phyloP scores from a whole-genome alignment of 2,888 invertebrate species.

The Phlogophora meticulosa region DNA sequence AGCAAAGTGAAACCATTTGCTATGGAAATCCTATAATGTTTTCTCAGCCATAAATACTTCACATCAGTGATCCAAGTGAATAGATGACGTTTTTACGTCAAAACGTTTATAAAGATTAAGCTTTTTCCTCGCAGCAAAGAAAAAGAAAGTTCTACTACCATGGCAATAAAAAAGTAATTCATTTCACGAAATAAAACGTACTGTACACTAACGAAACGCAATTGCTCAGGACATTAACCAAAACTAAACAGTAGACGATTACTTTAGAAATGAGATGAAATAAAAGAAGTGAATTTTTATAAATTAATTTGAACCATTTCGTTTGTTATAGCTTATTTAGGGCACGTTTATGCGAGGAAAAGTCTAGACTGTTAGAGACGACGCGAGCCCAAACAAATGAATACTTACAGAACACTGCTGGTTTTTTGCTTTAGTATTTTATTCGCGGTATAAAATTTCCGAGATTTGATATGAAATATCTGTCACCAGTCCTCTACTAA shows the following conservation, averaged over 20 bases:
- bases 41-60: too few species aligned
- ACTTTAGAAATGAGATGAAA: not conserved
- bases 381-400: too few species aligned
- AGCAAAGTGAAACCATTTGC: too few species aligned
- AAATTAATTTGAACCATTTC: slow-evolving; percentile 16
- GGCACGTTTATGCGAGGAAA: too few species aligned
- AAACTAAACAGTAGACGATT: slow-evolving; percentile 8
- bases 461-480: too few species aligned
- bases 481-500: too few species aligned
- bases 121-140: not conserved
- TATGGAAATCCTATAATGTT: too few species aligned
- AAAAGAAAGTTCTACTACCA: not conserved
- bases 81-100: too few species aligned
- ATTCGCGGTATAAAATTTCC: too few species aligned
- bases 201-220: not conserved
- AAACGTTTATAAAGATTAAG: not conserved
- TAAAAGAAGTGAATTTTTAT: not conserved
- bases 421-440: not conserved
- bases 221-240: not conserved
- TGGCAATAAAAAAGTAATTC: not conserved
- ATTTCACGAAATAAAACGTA: slow-evolving; percentile 4
- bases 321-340: slow-evolving; percentile 12
- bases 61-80: too few species aligned
- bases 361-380: too few species aligned
- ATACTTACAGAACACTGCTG: not conserved